Evolutionary conservation across 2,888 invertebrate species (phyloP), one percentile per base, ranked within the genome.

Genomic region (Aphodius sticticus): DNA sequence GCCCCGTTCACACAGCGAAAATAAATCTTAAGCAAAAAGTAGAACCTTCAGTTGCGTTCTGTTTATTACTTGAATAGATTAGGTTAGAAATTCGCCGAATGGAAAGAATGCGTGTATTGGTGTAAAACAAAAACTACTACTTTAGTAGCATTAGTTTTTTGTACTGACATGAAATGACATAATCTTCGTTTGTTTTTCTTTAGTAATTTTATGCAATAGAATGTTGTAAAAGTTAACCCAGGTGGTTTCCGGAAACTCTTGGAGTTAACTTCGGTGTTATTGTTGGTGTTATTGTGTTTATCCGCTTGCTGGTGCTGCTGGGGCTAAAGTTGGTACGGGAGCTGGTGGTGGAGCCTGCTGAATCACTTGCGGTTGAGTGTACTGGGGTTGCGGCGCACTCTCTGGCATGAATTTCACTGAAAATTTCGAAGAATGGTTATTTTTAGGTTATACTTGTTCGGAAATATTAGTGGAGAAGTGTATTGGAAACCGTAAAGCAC

Each of bases 361-460:
- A 9, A 72, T 16, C 16, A 15, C 37, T 14, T 78, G 82, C 53
- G 81, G 77, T 75, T 79, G 81, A 16, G 81, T 77, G 79, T 81
- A 80, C 37, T 79, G 81, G 12, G 82, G 81, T 76, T 83, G 82
- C 16, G 84, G 81, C 53, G 82, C 81, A 35, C 82, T 83, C 7
- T 86, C 85, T 77, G 86, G 86, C 86, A 86, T 86, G 82, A 86
- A 86, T 84, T 84, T 86, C 86, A 86, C 86, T 86, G 83, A 35
- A 82, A 83, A 81, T 77, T 69, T 37, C 75, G 80, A 77, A 79
- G 6, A 53, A 53, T 53, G 6, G 53, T 53, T 53, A 53, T 53
- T 53, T 53, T 72, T 77, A 16, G 69, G 16, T 16, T 74, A 77
- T 2, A 53, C 1, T 53, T 53, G 53, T 53, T 3, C 12, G 53